Conservation (phyloP, 2,113 vertebrate species). For the Acrocephalus arundinaceus region DNA sequence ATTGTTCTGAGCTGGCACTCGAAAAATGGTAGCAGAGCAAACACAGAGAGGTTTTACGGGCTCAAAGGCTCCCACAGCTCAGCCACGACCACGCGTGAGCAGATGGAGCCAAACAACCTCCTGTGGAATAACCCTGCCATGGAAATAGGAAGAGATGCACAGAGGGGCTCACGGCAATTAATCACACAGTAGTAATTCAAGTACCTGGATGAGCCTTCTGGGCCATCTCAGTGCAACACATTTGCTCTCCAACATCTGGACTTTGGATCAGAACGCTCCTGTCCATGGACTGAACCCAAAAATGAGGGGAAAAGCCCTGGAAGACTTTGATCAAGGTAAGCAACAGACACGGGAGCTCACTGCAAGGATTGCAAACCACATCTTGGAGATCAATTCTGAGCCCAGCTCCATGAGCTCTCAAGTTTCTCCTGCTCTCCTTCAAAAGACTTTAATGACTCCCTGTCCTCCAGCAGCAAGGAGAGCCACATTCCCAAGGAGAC, state of each 20-base stretch:
- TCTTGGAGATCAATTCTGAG: neutral
- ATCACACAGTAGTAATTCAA: neutral
- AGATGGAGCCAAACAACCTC: fast-evolving
- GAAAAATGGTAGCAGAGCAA: neutral
- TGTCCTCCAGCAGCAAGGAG: neutral
- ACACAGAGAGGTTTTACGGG: neutral
- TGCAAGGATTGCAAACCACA: neutral
- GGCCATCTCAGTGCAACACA: neutral
- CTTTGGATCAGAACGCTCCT: neutral
- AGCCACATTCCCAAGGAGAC: neutral
- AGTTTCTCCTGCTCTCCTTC: neutral
- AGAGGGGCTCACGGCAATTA: neutral
- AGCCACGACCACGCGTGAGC: fast-evolving
- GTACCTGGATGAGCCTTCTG: neutral
- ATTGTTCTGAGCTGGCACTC: neutral
- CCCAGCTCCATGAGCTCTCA: neutral
- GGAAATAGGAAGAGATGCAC: neutral
- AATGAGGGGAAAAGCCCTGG: neutral
- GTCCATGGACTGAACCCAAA: neutral
- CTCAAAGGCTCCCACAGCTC: neutral
- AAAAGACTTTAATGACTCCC: neutral
- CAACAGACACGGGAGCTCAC: neutral
- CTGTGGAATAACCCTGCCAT: neutral
- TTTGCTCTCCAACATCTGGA: neutral
- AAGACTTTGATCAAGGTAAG: neutral